phyloP scores from a whole-genome alignment of 2,888 invertebrate species.

The Leucozona laternaria region DNA sequence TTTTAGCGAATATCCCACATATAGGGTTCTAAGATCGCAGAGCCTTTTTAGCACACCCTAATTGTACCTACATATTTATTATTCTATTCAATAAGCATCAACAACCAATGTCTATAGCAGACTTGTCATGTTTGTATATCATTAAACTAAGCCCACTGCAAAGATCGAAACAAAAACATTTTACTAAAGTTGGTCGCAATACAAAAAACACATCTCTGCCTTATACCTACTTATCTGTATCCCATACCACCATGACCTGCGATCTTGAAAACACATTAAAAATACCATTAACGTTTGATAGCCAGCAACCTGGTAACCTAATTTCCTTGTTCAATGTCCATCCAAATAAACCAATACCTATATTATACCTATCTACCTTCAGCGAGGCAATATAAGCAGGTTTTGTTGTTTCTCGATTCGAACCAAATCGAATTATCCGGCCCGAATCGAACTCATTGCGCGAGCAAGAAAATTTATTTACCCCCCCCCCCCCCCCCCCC shows the following conservation, averaged over 20 bases:
- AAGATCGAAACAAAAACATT: no score
- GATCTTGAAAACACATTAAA: conserved; percentile 16
- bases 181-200: no score
- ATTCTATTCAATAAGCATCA: no score
- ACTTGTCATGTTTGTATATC: no score
- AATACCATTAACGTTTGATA: conserved; percentile 8
- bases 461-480: conserved; percentile 33
- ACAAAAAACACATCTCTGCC: no score
- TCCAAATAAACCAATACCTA: conserved; percentile 16
- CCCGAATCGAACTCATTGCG: conserved; percentile 4
- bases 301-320: conserved; percentile 56
- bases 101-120: no score
- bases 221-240: background rate
- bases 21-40: no score
- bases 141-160: no score
- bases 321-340: conserved; percentile 14
- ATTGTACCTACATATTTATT: no score
- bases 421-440: conserved; percentile 3
- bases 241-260: background rate
- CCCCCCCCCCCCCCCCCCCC: background rate
- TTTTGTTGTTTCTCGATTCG: conserved; percentile 15
- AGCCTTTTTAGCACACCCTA: no score
- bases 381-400: background rate
- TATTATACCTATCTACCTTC: background rate
- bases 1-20: no score